Evolutionary conservation across 2,888 invertebrate genomes (phyloP).

Genomic region (Folsomia candida): DNA sequence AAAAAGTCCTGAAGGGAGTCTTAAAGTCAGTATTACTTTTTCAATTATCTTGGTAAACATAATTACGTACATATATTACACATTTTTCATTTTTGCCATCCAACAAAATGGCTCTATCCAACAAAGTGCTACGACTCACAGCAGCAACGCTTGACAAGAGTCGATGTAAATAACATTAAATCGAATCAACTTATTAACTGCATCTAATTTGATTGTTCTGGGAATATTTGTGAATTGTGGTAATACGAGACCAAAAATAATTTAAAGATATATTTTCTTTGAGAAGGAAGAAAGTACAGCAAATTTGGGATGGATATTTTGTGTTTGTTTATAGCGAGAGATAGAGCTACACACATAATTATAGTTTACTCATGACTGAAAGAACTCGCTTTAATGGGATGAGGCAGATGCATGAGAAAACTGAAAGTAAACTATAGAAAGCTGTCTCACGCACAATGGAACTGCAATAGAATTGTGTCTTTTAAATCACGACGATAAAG

Average conservation of each 20-base stretch:
- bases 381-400: too few relatives aligned
- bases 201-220: not conserved
- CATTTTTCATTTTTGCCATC: not conserved
- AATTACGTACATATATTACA: too few relatives aligned
- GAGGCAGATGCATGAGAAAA: too few relatives aligned
- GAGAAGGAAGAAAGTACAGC: not conserved
- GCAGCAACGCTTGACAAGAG: too few relatives aligned
- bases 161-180: too few relatives aligned
- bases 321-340: too few relatives aligned
- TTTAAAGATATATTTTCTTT: not conserved
- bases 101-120: not conserved
- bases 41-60: not conserved
- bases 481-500: constrained; percentile 8
- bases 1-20: too few relatives aligned
- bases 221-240: not conserved
- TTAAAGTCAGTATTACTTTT: not conserved
- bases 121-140: not conserved
- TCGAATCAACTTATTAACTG: not conserved
- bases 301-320: too few relatives aligned
- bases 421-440: constrained; percentile 4
- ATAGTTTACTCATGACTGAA: too few relatives aligned
- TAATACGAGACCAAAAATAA: not conserved
- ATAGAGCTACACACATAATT: too few relatives aligned
- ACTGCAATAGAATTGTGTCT: constrained; percentile 22
- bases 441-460: not conserved